Conservation (phyloP, 2,797 vertebrate genomes). For the Peromyscus nudipes region DNA sequence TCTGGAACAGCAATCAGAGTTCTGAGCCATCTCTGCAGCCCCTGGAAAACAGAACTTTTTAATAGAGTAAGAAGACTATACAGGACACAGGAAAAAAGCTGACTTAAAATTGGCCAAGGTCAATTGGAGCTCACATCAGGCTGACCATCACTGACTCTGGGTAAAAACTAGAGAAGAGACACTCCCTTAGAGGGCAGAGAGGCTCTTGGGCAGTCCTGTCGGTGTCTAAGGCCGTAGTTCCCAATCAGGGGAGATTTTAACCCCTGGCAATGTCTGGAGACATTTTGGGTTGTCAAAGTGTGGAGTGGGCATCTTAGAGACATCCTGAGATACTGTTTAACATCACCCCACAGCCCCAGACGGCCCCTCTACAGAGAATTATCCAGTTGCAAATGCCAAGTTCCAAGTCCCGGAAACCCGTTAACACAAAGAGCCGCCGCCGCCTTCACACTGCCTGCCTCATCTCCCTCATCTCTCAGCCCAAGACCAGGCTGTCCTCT, state of each 20-base stretch:
- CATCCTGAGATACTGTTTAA: not conserved
- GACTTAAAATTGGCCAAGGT: not conserved
- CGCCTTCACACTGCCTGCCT: not conserved
- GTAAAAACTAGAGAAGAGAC: constrained; percentile 39
- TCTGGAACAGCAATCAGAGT: not conserved
- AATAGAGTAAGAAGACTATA: not conserved
- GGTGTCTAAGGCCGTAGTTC: not conserved
- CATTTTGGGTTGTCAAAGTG: constrained; percentile 24
- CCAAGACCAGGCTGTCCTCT: not conserved
- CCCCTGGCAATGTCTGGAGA: not conserved
- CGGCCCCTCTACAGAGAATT: not conserved
- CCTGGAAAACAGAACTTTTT: not conserved
- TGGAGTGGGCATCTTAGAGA: not conserved
- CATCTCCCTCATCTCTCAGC: not conserved
- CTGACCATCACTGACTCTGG: not conserved
- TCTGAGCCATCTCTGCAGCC: not conserved
- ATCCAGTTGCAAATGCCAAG: not conserved
- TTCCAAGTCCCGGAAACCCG: not conserved
- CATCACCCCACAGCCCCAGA: not conserved
- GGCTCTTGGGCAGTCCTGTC: not conserved
- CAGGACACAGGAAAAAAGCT: not conserved
- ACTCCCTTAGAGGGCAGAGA: not conserved
- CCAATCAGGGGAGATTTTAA: constrained; percentile 16
- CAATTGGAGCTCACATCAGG: not conserved
- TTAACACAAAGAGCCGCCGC: not conserved